Percentiles rank a stretch among this genome's conserved stretches.
These are phyloP conservation scores for Mugil cephalus DNA, from an alignment of 2,113 vertebrate genomes.

Conservation along the genomic window DNA sequence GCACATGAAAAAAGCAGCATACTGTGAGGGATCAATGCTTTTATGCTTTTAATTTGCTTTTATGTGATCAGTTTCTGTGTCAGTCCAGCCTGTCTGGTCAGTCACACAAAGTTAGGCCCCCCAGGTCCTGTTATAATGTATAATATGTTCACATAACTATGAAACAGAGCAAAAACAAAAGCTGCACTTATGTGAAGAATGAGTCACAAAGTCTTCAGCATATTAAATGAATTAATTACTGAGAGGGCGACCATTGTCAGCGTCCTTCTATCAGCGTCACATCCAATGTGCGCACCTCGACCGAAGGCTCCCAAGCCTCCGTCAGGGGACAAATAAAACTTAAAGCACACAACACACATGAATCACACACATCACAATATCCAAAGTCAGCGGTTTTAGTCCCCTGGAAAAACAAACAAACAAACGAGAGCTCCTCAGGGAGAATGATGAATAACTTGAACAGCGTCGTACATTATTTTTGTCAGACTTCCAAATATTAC, in stretches of 20 bases:
- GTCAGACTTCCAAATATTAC: constrained; percentile 87
- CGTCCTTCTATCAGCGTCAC: constrained; percentile 61
- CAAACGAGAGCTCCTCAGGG: constrained; percentile 72
- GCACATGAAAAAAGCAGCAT: constrained; percentile 5
- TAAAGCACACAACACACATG: constrained; percentile 82
- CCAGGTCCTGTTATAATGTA: background rate
- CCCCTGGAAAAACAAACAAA: constrained; percentile 74
- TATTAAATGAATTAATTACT: constrained; percentile 23
- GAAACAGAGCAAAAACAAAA: background rate
- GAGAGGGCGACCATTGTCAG: constrained; percentile 15
- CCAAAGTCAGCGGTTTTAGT: constrained; percentile 88
- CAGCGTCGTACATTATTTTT: constrained; percentile 83
- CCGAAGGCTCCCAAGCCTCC: constrained; percentile 66
- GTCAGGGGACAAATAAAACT: constrained; percentile 78
- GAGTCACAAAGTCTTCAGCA: constrained; percentile 6
- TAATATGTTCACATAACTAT: background rate
- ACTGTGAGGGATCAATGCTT: too few species aligned
- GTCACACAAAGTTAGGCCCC: constrained; percentile 1
- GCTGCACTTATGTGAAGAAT: background rate
- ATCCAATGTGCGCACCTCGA: constrained; percentile 58
- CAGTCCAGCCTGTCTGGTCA: background rate
- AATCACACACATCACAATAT: constrained; percentile 86
- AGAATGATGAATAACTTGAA: constrained; percentile 89
- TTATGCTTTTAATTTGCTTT: constrained; percentile 11
- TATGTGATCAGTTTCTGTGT: background rate